Base-by-base conservation (phyloP, 2,888 invertebrate genomes). In the Platerodrilus igneus region DNA sequence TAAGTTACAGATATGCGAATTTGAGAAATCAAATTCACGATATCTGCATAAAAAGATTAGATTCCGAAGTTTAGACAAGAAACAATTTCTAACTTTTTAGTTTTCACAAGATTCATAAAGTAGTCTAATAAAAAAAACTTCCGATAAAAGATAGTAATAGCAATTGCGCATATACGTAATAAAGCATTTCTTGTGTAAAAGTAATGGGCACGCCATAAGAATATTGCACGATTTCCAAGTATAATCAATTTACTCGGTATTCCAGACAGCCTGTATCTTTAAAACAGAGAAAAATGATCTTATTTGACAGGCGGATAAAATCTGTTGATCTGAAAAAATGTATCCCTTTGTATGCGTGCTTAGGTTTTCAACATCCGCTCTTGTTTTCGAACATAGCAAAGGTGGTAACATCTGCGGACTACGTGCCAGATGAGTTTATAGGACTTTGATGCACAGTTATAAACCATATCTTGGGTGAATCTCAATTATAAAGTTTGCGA, bases 321-420 rank as follows among this genome's bases (percentile, higher is more conserved):
- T 58, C 55, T 55, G 53, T 54, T 53, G 58, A 58, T 55, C 57
- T 50, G 52, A 55, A 54, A 54, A 56, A 56, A 58, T 58, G 56
- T 53, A 55, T 57, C 52, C 47, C 51, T 48, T 47, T 42, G 46
- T 45, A 40, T 35, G 47, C 58, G 55, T 57, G 57, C 54, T 44
- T 40, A 31, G 55, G 37, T 41, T 55, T 45, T 49, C 39, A 45
- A 53, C 47, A 14, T 11, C 32, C 29, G 28, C 36, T 31, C 37
- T 41, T 39, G 37, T 45, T 41, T 41, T 35, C 30, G 38, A 36
- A 44, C 29, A 37, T 23, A 41, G 29, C 47, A 37, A 39, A 45
- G 49, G 42, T 42, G 45, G 45, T 44, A 47, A 45, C 48, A 50
- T 48, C 47, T 48, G 44, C 37, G 22, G 36, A 33, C 39, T 47